These are phyloP conservation scores for Halocynthia aurantium DNA, from an alignment of 23 tunicate genomes.

Conservation along the genomic window DNA sequence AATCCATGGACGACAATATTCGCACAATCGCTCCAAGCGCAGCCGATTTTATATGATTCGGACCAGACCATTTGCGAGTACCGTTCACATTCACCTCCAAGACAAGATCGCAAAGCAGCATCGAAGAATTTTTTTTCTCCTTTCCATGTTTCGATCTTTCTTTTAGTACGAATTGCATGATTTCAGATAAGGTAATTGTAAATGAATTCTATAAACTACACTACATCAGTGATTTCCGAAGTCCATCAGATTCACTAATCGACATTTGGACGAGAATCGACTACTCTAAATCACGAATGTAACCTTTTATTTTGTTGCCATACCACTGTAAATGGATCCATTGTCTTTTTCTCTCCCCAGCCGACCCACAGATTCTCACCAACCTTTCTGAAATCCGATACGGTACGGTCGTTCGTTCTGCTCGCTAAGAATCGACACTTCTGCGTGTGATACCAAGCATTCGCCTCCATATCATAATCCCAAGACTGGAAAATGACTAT, in stretches of 20 bases:
- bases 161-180: neutral
- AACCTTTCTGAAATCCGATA: neutral
- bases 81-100: slow-evolving; percentile 46
- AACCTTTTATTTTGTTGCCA: neutral
- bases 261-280: too few relatives aligned
- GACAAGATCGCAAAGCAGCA: slow-evolving; percentile 23
- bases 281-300: neutral
- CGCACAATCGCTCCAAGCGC: slow-evolving; percentile 33
- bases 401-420: neutral
- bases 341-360: slow-evolving; percentile 27
- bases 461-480: slow-evolving; percentile 41
- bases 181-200: neutral
- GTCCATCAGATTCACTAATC: too few relatives aligned
- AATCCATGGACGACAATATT: slow-evolving; percentile 27
- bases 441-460: slow-evolving; percentile 19
- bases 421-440: slow-evolving; percentile 17
- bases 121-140: slow-evolving; percentile 35
- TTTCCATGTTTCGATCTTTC: slow-evolving; percentile 30
- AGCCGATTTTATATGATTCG: slow-evolving; percentile 34
- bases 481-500: slow-evolving; percentile 21
- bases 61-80: slow-evolving; percentile 43
- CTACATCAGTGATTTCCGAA: too few relatives aligned
- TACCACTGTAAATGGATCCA: slow-evolving; percentile 36
- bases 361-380: slow-evolving; percentile 37
- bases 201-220: too few relatives aligned